These are phyloP conservation scores for Pogonognathellus flavescens DNA, from an alignment of 1,140 invertebrate species.

Conservation along the genomic window DNA sequence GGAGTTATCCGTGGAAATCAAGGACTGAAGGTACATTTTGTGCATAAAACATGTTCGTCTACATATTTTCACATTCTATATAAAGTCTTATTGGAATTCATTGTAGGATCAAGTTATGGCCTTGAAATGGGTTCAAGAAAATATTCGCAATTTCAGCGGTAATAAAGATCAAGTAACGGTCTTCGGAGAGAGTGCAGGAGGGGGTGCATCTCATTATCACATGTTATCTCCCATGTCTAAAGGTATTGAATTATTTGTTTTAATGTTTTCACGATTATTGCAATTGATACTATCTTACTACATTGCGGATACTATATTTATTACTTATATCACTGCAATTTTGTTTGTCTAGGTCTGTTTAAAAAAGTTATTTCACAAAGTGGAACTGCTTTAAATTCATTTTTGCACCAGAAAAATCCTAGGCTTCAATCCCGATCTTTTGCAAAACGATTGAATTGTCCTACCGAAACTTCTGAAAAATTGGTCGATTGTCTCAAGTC, in stretches of 20 bases:
- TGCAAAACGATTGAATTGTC: slow-evolving; percentile 52
- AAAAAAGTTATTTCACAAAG: slow-evolving; percentile 53
- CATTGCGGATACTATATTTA: slow-evolving; percentile 14
- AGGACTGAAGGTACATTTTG: slow-evolving; percentile 69
- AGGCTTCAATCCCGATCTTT: slow-evolving; percentile 43
- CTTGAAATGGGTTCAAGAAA: slow-evolving; percentile 42
- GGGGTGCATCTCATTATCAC: slow-evolving; percentile 39
- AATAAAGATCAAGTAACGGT: slow-evolving; percentile 80
- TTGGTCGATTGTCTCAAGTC: slow-evolving; percentile 51
- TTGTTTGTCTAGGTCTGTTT: slow-evolving; percentile 52
- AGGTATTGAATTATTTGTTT: neutral
- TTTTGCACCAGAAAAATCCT: slow-evolving; percentile 45
- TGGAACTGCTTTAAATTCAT: slow-evolving; percentile 41
- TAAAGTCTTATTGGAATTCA: too few species aligned
- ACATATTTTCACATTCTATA: too few species aligned
- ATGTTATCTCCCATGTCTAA: slow-evolving; percentile 14
- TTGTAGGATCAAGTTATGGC: slow-evolving; percentile 69
- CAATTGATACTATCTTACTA: slow-evolving; percentile 12
- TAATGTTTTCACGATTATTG: neutral
- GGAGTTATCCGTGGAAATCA: slow-evolving; percentile 71
- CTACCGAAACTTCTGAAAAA: slow-evolving; percentile 6
- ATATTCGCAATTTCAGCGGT: slow-evolving; percentile 76
- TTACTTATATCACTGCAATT: neutral
- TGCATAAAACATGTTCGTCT: too few species aligned
- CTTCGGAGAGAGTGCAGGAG: slow-evolving; percentile 79